Evolutionary conservation across 2,113 vertebrate genomes (phyloP).

Genomic region (Takifugu bimaculatus): DNA sequence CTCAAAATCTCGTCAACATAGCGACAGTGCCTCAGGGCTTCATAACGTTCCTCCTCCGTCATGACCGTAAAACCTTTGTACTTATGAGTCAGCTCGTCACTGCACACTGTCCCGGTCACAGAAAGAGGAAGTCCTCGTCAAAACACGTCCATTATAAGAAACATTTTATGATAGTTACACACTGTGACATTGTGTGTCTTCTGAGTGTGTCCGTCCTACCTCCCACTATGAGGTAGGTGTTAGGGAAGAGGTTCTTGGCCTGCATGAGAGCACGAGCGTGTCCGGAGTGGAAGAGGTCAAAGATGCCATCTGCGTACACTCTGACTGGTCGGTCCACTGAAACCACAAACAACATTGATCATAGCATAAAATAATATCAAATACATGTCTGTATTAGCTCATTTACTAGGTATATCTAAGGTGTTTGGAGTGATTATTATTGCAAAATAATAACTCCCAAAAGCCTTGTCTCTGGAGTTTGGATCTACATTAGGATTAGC

Average conservation of each 20-base stretch:
- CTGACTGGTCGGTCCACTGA: constrained; percentile 93
- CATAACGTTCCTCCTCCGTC: constrained; percentile 91
- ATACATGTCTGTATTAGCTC: no score
- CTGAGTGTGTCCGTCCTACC: constrained; percentile 74
- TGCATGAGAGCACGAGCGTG: constrained; percentile 98
- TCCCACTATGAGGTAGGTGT: constrained; percentile 97
- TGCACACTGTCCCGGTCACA: constrained; percentile 81
- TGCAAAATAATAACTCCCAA: no score
- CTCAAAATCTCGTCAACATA: constrained; percentile 97
- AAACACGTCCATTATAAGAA: not conserved
- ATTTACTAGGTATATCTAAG: no score
- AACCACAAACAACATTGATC: constrained; percentile 39
- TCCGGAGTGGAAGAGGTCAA: constrained; percentile 97
- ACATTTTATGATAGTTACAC: not conserved
- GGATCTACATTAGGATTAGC: no score
- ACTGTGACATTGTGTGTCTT: not conserved
- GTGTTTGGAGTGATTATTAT: no score
- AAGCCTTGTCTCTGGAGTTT: no score
- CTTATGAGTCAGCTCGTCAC: constrained; percentile 95
- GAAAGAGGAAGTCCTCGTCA: not conserved
- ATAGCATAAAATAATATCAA: constrained; percentile 8
- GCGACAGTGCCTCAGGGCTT: constrained; percentile 94
- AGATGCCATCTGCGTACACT: constrained; percentile 98
- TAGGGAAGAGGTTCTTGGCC: constrained; percentile 98
- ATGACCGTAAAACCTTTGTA: constrained; percentile 99